A percentile compares a stretch with the other conserved stretches of the same genome.
Conservation (phyloP, 2,888 invertebrate species). For the Drosophila testacea region DNA sequence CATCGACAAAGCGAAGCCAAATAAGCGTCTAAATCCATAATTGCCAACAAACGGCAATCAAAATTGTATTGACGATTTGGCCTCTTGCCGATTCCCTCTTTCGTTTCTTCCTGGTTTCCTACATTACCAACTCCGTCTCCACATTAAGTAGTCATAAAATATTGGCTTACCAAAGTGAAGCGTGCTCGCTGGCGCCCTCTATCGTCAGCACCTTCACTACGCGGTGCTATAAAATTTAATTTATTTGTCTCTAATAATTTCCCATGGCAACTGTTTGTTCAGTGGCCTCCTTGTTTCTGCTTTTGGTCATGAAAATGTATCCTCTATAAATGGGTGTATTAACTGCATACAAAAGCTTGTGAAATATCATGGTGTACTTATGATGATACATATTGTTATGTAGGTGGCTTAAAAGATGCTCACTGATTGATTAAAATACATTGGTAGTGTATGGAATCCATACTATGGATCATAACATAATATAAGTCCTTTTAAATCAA, state of each 20-base stretch:
- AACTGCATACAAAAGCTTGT: not conserved
- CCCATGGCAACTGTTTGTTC: conserved; percentile 77
- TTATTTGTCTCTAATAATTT: conserved; percentile 79
- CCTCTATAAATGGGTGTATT: conserved; percentile 32
- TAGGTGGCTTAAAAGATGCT: not conserved
- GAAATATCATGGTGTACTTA: not conserved
- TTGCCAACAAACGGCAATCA: conserved; percentile 74
- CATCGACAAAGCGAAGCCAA: conserved; percentile 44
- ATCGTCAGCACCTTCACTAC: conserved; percentile 61
- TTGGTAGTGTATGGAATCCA: no score
- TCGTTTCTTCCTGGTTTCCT: not conserved
- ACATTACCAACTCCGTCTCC: conserved; percentile 15
- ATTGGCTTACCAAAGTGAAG: conserved; percentile 54
- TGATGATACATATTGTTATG: not conserved
- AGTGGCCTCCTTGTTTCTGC: conserved; percentile 35
- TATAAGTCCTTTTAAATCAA: no score
- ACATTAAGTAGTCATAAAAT: conserved; percentile 65
- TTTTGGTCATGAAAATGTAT: conserved; percentile 5
- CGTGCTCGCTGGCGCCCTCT: conserved; percentile 39
- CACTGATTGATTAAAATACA: no score
- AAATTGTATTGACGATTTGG: conserved; percentile 61
- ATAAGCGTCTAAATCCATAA: conserved; percentile 74
- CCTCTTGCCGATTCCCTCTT: not conserved
- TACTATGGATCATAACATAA: no score
- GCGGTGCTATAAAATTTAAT: conserved; percentile 74